A percentile compares a stretch with the other conserved stretches of the same genome.
phyloP scores from a whole-genome alignment of 2,888 invertebrate genomes.

The Ommatoiulus sabulosus region DNA sequence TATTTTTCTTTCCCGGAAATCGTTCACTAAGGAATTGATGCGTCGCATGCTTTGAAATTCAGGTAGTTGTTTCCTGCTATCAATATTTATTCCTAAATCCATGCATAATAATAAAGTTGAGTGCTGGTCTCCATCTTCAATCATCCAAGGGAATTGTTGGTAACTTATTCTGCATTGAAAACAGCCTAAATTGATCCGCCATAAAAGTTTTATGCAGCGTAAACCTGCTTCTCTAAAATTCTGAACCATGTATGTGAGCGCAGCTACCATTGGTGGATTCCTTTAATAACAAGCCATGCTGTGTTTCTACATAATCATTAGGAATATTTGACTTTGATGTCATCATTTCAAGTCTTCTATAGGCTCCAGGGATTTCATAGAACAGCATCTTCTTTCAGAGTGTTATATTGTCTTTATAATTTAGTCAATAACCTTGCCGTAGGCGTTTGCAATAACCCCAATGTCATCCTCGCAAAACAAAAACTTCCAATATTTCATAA shows the following conservation, averaged over 20 bases:
- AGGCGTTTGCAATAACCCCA: background rate
- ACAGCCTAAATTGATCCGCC: conserved; percentile 10
- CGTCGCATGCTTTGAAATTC: background rate
- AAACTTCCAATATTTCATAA: conserved; percentile 20
- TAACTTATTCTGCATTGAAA: background rate
- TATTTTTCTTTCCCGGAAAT: conserved; percentile 5
- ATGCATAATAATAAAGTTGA: conserved; percentile 20
- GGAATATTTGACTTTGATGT: conserved; percentile 13
- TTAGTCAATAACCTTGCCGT: conserved; percentile 2
- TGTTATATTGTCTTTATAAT: conserved; percentile 15
- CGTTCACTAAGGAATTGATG: conserved; percentile 17
- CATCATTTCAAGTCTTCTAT: background rate
- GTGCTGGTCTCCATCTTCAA: conserved; percentile 22
- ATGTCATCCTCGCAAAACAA: conserved; percentile 24
- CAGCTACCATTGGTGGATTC: background rate
- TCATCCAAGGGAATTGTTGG: background rate
- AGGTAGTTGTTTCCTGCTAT: background rate
- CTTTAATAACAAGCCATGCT: background rate
- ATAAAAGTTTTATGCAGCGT: background rate
- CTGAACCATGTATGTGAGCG: background rate
- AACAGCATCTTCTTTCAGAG: background rate
- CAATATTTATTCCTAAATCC: background rate
- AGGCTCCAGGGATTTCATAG: background rate
- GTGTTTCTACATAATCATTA: conserved; percentile 21
- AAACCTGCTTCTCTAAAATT: background rate